Percentiles rank a stretch among this genome's conserved stretches.
Evolutionary conservation across 2,888 invertebrate species (phyloP).

Genomic region (Orchestes rusci): DNA sequence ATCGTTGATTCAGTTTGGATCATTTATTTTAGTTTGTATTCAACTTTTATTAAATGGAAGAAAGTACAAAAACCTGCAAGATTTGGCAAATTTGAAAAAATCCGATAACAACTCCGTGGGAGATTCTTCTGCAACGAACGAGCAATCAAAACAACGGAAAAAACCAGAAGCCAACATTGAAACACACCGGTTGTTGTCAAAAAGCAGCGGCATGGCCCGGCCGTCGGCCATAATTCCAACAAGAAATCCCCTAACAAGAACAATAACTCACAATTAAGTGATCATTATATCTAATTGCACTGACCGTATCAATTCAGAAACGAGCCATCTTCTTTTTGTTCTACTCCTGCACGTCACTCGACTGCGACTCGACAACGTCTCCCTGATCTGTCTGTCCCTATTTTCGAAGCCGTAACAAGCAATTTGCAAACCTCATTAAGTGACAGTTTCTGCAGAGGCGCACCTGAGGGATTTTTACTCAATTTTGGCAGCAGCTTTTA

Average conservation of each 20-base stretch:
- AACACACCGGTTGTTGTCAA: no score
- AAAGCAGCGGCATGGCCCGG: slow-evolving; percentile 22
- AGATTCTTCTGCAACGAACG: no score
- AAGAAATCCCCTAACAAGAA: slow-evolving; percentile 41
- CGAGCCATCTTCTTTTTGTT: slow-evolving; percentile 34
- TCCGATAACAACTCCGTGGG: no score
- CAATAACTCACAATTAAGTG: slow-evolving; percentile 46
- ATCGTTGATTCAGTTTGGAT: no score
- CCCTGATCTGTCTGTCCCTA: slow-evolving; percentile 37
- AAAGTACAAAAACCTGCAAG: no score
- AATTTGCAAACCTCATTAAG: slow-evolving; percentile 44
- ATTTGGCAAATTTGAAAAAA: no score
- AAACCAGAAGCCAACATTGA: no score
- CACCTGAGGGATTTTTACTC: neutral
- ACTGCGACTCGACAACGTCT: no score
- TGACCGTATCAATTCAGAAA: slow-evolving; percentile 39
- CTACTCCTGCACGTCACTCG: no score
- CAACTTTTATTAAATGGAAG: no score
- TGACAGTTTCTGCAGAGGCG: slow-evolving; percentile 22
- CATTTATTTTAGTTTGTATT: no score
- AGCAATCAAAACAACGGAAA: no score
- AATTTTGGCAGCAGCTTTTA: neutral
- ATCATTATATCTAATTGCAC: slow-evolving; percentile 44
- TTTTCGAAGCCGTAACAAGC: slow-evolving; percentile 42
- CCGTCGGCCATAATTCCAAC: slow-evolving; percentile 39